Base-by-base conservation (phyloP, 2,888 invertebrate genomes). In the Podabrus alpinus region DNA sequence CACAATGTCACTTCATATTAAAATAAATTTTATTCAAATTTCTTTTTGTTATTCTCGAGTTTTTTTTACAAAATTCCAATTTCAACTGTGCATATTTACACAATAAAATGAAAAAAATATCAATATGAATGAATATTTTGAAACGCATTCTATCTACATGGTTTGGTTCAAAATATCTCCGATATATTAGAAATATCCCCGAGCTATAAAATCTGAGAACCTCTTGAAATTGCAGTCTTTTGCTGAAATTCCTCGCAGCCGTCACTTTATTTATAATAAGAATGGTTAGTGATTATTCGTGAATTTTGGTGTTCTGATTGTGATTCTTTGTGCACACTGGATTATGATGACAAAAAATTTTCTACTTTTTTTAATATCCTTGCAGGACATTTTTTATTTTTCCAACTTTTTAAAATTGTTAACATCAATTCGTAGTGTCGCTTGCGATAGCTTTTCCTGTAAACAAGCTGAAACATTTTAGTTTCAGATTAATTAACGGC, bases 201-300 rank as follows among this genome's bases (percentile, higher is more conserved):
- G 59, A 68, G 68, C 68, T 68, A 68, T 68, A 68, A 68, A 68
- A 68, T 59, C 59, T 68, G 17, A 59, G 74, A 68, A 68, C 71
- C 62, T 71, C 71, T 71, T 68, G 64, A 74, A 66, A 70, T 70
- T 71, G 25, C 71, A 74, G 74, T 74, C 71, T 68, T 45, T 66
- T 67, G 16, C 64, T 68, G 29, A 68, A 74, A 71, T 66, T 69
- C 71, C 74, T 71, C 15, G 68, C 68, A 62, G 74, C 74, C 60
- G 59, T 62, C 64, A 29, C 62, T 25, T 64, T 24, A 60, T 29
- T 25, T 15, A 59, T 29, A 45, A 74, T 13, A 68, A 73, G 29
- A 68, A 74, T 71, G 74, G 74, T 74, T 74, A 74, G 74, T 74
- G 71, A 24, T 60, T 62, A 60, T 16, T 15, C 15, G 67, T 67